A percentile compares a stretch with the other conserved stretches of the same genome.
Conservation (phyloP, 2,113 vertebrate genomes). For the Barbus barbus region DNA sequence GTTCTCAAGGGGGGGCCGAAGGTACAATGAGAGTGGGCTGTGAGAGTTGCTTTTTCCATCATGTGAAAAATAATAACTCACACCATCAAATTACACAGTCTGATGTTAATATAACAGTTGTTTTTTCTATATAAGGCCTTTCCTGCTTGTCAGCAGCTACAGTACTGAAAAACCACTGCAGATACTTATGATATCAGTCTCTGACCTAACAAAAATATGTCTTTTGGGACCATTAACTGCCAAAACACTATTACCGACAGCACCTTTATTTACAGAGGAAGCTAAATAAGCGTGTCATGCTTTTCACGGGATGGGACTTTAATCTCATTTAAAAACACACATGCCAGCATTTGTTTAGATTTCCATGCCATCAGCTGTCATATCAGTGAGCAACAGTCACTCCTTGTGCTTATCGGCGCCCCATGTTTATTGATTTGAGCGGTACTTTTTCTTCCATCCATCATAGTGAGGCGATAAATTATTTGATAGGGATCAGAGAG, state of each 20-base stretch:
- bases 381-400: slow-evolving; percentile 47
- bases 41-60: neutral
- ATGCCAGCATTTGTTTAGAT: slow-evolving; percentile 39
- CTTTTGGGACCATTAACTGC: neutral
- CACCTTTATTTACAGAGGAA: slow-evolving; percentile 33
- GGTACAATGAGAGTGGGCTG: neutral
- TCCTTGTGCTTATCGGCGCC: slow-evolving; percentile 45
- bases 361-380: slow-evolving; percentile 49
- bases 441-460: slow-evolving; percentile 51
- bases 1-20: neutral
- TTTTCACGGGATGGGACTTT: slow-evolving; percentile 4
- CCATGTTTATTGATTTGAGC: slow-evolving; percentile 62
- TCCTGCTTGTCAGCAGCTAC: neutral
- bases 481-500: slow-evolving; percentile 61
- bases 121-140: neutral
- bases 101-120: neutral
- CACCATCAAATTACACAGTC: slow-evolving; percentile 2
- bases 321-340: slow-evolving; percentile 45
- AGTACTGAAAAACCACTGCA: neutral
- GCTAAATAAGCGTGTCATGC: slow-evolving; percentile 3
- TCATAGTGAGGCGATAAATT: slow-evolving; percentile 58
- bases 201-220: neutral
- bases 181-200: neutral
- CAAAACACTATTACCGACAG: neutral
- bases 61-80: slow-evolving; percentile 1